phyloP scores from a whole-genome alignment of 2,888 invertebrate genomes.

The Ectobius pallidus region DNA sequence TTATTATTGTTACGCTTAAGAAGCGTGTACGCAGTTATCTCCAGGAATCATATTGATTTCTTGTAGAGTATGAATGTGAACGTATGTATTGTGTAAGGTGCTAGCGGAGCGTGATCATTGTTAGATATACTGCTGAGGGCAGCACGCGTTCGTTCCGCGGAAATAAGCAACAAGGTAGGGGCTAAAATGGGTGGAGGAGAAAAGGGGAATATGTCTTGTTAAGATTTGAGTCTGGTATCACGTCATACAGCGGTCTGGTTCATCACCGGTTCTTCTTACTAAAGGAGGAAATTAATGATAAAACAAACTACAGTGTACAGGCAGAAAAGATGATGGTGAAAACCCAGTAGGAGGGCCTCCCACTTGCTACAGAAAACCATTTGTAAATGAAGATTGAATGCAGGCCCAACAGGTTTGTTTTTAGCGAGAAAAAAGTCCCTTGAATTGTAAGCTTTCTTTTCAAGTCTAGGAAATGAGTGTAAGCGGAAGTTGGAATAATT shows the following conservation, averaged over 20 bases:
- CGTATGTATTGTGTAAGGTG: too few species aligned
- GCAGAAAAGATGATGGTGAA: not conserved
- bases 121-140: not conserved
- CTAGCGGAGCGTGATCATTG: not conserved
- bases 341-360: not conserved
- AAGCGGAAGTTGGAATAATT: too few species aligned
- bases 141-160: slow-evolving; percentile 13
- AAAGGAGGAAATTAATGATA: not conserved
- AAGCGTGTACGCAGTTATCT: too few species aligned
- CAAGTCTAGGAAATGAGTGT: too few species aligned
- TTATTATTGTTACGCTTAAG: too few species aligned
- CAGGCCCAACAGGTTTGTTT: too few species aligned
- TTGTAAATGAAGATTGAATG: not conserved
- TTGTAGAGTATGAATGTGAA: too few species aligned
- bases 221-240: not conserved
- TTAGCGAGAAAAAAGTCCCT: too few species aligned
- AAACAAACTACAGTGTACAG: not conserved
- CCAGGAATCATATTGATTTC: too few species aligned
- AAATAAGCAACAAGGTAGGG: slow-evolving; percentile 1
- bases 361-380: not conserved
- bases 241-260: slow-evolving; percentile 1
- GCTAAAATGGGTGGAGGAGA: too few species aligned
- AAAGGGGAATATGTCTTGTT: not conserved
- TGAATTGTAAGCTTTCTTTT: too few species aligned
- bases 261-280: slow-evolving; percentile 9